These are phyloP conservation scores for Omphaloscelis lunosa DNA, from an alignment of 2,888 invertebrate genomes.

Conservation along the genomic window DNA sequence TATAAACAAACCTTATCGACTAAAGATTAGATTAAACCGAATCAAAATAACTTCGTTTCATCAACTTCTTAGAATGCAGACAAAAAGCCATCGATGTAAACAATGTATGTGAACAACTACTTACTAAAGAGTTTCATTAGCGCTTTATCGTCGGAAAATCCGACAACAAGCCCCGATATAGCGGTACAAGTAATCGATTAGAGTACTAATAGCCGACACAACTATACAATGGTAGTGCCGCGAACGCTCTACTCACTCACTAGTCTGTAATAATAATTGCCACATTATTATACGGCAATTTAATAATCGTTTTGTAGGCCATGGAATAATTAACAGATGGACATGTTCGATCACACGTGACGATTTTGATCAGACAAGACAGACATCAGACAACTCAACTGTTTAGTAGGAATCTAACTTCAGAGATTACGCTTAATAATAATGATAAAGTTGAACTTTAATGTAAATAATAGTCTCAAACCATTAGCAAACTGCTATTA, in stretches of 20 bases:
- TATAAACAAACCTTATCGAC: constrained; percentile 5
- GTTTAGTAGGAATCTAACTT: not conserved
- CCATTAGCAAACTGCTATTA: constrained; percentile 15
- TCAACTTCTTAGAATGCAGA: not conserved
- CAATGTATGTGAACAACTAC: constrained; percentile 34
- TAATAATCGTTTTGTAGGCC: not conserved
- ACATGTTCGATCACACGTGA: constrained; percentile 13
- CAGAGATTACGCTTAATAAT: not conserved
- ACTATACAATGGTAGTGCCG: not conserved
- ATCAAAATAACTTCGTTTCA: not conserved
- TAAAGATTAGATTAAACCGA: not conserved
- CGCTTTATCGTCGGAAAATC: constrained; percentile 21
- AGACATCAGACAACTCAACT: constrained; percentile 5
- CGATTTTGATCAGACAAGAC: constrained; percentile 3
- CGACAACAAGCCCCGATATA: constrained; percentile 10
- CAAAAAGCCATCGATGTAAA: constrained; percentile 31
- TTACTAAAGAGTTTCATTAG: constrained; percentile 38
- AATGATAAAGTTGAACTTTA: constrained; percentile 2
- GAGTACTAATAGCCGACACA: not conserved
- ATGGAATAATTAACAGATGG: not conserved
- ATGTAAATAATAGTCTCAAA: constrained; percentile 29
- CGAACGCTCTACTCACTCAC: not conserved
- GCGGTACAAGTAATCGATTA: constrained; percentile 43
- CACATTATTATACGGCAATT: not conserved
- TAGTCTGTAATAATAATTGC: constrained; percentile 1